Percentiles rank a stretch among this genome's conserved stretches.
phyloP scores from a whole-genome alignment of 1,140 invertebrate genomes.

The Lepidurus packardi region DNA sequence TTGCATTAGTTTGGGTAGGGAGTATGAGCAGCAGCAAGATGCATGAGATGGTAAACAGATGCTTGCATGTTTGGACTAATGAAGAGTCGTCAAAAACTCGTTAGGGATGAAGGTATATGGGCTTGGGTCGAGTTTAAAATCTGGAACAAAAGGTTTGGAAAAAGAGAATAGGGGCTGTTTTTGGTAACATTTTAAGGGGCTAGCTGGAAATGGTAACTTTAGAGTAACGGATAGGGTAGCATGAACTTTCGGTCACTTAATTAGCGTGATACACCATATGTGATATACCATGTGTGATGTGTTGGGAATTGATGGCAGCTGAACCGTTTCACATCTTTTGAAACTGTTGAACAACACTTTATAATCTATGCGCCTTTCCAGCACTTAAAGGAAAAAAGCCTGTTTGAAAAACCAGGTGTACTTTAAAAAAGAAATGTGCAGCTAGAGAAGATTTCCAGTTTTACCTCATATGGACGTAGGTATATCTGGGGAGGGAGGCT shows the following conservation, averaged over 20 bases:
- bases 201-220: neutral
- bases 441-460: neutral
- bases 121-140: neutral
- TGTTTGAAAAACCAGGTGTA: too few relatives aligned
- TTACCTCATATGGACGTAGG: neutral
- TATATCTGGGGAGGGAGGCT: neutral
- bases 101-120: neutral
- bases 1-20: neutral
- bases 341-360: too few relatives aligned
- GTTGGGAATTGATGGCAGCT: too few relatives aligned
- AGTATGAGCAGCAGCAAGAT: neutral
- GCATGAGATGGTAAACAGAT: constrained; percentile 9
- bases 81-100: neutral
- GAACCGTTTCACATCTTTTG: too few relatives aligned
- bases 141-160: neutral
- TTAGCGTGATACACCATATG: too few relatives aligned
- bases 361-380: too few relatives aligned
- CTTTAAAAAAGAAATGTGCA: too few relatives aligned
- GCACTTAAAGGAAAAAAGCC: too few relatives aligned
- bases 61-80: constrained; percentile 14
- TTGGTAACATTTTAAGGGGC: neutral
- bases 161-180: neutral
- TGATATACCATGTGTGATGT: too few relatives aligned
- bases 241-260: neutral
- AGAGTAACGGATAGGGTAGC: neutral